Base-by-base conservation (phyloP, 2,797 vertebrate species). In the Nannoperca obscura region DNA sequence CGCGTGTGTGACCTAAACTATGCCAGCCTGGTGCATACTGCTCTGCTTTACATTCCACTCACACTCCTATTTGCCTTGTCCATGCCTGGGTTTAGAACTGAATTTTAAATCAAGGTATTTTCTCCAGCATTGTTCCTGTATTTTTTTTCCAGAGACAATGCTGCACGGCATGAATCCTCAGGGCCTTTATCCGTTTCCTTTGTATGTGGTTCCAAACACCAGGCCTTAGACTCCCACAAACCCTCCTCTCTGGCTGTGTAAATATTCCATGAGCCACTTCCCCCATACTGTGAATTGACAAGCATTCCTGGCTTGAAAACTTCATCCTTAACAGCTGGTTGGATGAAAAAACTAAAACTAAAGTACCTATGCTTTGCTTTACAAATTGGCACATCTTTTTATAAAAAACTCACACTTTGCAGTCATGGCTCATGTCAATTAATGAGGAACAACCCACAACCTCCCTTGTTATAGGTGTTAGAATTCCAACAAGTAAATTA, bases 61-160 rank as follows among this genome's bases (percentile, higher is more conserved):
- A 85, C 90, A 86, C 64, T 83, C 46, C 53, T 87, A 91, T 93
- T 93, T 93, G 89, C 86, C 78, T 90, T 88, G 92, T 92, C 89
- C 76, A 88, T 90, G 90, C 72, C 88, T 90, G 88, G 80, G 88
- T 94, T 92, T 93, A 91, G 88, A 92, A 89, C 89, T 91, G 90
- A 93, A 95, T 95, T 95, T 94, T 91, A 94, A 95, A 96, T 94
- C 92, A 95, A 94, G 93, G 90, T 92, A 82, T 91, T 93, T 93
- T 91, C 73, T 80, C 83, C 61, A 84, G 87, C 90, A 92, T 88
- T 91, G 81, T 89, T 92, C 61, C 74, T 90, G 65, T 77, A 85
- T 87, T 86, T 86, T 76, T 71, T 81, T 85, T 92, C 86, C 81
- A 84, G 88, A 94, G 92, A 95, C 92, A 94, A 93, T 93, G 81